Evolutionary conservation across 2,113 vertebrate genomes (phyloP).

Genomic region (Colaptes auratus): DNA sequence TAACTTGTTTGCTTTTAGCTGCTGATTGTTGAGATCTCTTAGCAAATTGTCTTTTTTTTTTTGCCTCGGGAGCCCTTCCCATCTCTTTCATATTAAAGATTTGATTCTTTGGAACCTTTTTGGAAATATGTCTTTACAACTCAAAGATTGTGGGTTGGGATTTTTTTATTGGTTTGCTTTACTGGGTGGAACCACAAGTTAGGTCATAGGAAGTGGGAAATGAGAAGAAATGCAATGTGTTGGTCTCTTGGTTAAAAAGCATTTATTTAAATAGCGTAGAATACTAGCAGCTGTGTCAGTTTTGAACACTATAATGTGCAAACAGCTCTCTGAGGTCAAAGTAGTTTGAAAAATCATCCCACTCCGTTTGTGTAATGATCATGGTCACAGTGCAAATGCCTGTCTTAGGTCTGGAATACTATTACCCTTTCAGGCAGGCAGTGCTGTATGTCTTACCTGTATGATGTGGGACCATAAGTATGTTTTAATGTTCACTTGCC

Average conservation of each 20-base stretch:
- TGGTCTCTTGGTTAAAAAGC: background rate
- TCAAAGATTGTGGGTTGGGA: background rate
- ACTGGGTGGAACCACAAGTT: background rate
- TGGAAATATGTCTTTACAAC: background rate
- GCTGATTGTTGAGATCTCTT: background rate
- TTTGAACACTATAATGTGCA: background rate
- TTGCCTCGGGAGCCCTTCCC: background rate
- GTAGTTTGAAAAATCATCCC: constrained; percentile 13
- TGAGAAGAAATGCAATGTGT: background rate
- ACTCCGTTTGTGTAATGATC: background rate
- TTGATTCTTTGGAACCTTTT: background rate
- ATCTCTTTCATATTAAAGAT: background rate
- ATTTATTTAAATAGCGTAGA: background rate
- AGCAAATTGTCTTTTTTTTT: background rate
- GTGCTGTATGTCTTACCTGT: background rate
- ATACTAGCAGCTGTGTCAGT: background rate
- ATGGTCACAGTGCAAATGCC: background rate
- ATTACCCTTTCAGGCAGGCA: background rate
- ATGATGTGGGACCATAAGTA: constrained; percentile 7
- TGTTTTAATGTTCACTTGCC: background rate
- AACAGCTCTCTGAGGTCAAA: background rate
- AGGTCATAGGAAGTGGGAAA: background rate
- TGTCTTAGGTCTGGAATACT: background rate
- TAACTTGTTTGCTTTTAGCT: background rate
- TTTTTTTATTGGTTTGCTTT: background rate